Evolutionary conservation across 2,797 vertebrate species (phyloP).

Genomic region (Hapalemur alaotrensis): DNA sequence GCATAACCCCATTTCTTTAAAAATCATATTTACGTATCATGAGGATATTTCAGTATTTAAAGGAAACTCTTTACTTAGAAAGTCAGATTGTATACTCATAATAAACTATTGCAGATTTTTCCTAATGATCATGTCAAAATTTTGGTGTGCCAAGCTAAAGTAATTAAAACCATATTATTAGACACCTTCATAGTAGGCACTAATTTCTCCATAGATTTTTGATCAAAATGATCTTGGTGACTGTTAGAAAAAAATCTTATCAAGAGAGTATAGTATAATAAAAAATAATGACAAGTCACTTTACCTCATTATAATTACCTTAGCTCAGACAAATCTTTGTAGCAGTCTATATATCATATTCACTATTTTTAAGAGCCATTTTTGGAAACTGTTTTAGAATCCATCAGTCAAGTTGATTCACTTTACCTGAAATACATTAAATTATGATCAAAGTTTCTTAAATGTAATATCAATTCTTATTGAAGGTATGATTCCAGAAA

Average conservation of each 20-base stretch:
- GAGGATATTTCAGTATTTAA: not conserved
- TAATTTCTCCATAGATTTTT: not conserved
- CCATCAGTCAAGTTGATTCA: not conserved
- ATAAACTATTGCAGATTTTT: not conserved
- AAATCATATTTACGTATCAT: not conserved
- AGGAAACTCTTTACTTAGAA: not conserved
- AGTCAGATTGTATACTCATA: not conserved
- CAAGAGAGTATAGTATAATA: not conserved
- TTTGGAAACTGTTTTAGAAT: not conserved
- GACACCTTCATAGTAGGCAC: not conserved
- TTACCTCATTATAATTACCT: not conserved
- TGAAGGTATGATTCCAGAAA: not conserved
- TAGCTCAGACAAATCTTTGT: not conserved
- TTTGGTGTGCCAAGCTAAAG: not conserved
- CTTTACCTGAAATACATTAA: constrained; percentile 10
- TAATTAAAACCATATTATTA: not conserved
- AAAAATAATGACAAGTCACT: not conserved
- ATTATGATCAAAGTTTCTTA: not conserved
- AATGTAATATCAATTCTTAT: not conserved
- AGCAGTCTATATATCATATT: not conserved
- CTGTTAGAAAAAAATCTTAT: not conserved
- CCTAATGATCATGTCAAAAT: not conserved
- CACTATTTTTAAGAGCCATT: not conserved
- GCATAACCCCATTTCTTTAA: not conserved
- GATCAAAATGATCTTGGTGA: not conserved